Percentiles rank a stretch among this genome's conserved stretches.
Conservation (phyloP, 2,113 vertebrate species). For the Chionomys nivalis region DNA sequence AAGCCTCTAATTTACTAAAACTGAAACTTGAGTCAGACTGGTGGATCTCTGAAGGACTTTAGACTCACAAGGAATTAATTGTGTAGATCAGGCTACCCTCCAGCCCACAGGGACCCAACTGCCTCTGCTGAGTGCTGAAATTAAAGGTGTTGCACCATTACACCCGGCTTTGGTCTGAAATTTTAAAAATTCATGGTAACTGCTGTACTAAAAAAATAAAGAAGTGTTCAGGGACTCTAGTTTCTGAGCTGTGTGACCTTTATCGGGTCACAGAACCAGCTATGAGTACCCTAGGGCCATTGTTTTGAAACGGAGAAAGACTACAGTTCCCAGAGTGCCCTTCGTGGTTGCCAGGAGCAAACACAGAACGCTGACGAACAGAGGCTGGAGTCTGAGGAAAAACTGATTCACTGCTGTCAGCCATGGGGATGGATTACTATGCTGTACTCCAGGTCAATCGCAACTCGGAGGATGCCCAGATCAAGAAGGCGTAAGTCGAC, state of each 20-base stretch:
- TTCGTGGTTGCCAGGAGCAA: conserved; percentile 70
- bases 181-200: conserved; percentile 3
- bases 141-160: neutral
- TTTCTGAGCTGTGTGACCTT: conserved; percentile 34
- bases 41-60: neutral
- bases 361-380: conserved; percentile 66
- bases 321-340: conserved; percentile 74
- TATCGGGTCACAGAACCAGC: neutral
- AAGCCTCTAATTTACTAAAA: neutral
- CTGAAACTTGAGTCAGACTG: neutral
- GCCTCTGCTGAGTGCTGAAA: neutral
- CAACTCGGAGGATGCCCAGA: conserved; percentile 87
- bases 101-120: neutral
- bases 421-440: conserved; percentile 93
- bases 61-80: neutral
- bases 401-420: neutral
- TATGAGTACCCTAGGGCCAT: neutral
- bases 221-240: too few relatives aligned
- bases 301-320: conserved; percentile 22
- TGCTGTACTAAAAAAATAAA: neutral
- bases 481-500: conserved; percentile 92
- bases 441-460: conserved; percentile 88
- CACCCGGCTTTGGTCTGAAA: conserved; percentile 7
- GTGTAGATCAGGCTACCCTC: neutral
- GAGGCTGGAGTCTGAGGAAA: neutral